Evolutionary conservation across 2,888 invertebrate genomes (phyloP).

Genomic region (Coleophora deauratella): DNA sequence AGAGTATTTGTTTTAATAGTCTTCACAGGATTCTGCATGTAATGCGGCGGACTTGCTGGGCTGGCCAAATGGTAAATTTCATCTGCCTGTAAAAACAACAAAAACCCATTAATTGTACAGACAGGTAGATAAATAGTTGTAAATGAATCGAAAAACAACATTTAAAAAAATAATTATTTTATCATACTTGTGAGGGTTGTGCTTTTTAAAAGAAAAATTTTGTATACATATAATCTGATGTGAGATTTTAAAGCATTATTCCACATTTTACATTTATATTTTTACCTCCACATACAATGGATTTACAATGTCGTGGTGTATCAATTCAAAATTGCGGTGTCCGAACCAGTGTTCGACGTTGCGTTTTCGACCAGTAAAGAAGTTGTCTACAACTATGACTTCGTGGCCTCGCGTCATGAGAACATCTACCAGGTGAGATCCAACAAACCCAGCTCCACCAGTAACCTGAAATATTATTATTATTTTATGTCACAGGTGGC

Average conservation of each 20-base stretch:
- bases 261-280: too few species aligned
- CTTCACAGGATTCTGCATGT: slow-evolving; percentile 99
- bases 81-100: slow-evolving; percentile 76
- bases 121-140: background rate
- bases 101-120: background rate
- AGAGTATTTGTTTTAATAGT: slow-evolving; percentile 99
- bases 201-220: too few species aligned
- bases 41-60: slow-evolving; percentile 99
- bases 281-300: slow-evolving; percentile 92
- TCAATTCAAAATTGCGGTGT: slow-evolving; percentile 98
- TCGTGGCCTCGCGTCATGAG: slow-evolving; percentile 97
- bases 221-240: too few species aligned
- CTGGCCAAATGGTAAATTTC: slow-evolving; percentile 99
- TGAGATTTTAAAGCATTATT: too few species aligned
- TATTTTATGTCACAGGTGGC: too few species aligned
- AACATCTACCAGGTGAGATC: slow-evolving; percentile 96
- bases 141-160: too few species aligned
- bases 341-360: slow-evolving; percentile 99
- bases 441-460: slow-evolving; percentile 99
- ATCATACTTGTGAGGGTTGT: too few species aligned
- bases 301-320: slow-evolving; percentile 99
- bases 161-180: too few species aligned
- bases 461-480: slow-evolving; percentile 78
- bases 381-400: slow-evolving; percentile 97
- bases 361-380: slow-evolving; percentile 96